phyloP scores from a whole-genome alignment of 2,888 invertebrate species.

The Apoda limacodes region DNA sequence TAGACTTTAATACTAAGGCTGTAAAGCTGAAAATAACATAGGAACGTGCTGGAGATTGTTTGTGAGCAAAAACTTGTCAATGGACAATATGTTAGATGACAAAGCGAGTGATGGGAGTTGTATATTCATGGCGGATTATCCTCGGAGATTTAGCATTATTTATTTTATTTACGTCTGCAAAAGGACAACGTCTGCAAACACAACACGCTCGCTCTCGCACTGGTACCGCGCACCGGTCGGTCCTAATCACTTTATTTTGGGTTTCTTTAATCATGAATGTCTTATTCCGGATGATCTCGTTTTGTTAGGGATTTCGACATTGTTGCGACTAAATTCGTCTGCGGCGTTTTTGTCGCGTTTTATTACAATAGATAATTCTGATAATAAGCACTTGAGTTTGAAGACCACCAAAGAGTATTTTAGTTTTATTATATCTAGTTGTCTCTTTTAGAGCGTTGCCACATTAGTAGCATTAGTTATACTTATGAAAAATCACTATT shows the following conservation, averaged over 20 bases:
- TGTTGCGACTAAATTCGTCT: conserved; percentile 45
- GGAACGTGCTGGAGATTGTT: too few species aligned
- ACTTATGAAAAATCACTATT: too few species aligned
- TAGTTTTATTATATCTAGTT: too few species aligned
- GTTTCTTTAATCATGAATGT: conserved; percentile 24
- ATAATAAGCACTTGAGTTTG: conserved; percentile 41
- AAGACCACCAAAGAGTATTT: too few species aligned
- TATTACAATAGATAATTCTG: conserved; percentile 34
- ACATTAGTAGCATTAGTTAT: too few species aligned
- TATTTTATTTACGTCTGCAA: conserved; percentile 41
- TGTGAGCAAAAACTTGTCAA: conserved; percentile 46
- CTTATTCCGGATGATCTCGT: conserved; percentile 48
- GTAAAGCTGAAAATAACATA: neutral
- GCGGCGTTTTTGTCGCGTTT: conserved; percentile 34
- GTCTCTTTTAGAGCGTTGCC: too few species aligned
- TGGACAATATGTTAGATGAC: conserved; percentile 56
- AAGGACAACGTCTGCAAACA: conserved; percentile 49
- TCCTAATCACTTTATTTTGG: conserved; percentile 49
- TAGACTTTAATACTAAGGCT: neutral
- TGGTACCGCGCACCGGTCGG: too few species aligned
- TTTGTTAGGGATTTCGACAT: conserved; percentile 34
- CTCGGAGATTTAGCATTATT: conserved; percentile 32
- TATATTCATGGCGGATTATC: conserved; percentile 66
- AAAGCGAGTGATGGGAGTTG: conserved; percentile 51
- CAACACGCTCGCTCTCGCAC: too few species aligned